These are phyloP conservation scores for Oreochromis niloticus DNA, from an alignment of 2,113 vertebrate species.

Conservation along the genomic window DNA sequence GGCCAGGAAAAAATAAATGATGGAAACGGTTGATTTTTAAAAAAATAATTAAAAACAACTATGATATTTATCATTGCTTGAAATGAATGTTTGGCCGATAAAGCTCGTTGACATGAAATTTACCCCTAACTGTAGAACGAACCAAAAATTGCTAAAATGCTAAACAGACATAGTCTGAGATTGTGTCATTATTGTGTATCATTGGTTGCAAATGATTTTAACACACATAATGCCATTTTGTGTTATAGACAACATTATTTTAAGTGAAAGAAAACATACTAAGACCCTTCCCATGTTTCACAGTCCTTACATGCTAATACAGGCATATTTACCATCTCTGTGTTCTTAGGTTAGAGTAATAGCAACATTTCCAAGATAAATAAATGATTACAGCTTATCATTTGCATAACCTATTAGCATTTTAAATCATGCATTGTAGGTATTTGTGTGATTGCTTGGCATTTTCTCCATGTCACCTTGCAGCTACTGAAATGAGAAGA, in stretches of 20 bases:
- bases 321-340: neutral
- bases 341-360: neutral
- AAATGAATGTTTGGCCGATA: neutral
- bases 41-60: fast-evolving
- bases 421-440: neutral
- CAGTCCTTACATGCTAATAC: neutral
- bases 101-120: neutral
- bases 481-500: neutral
- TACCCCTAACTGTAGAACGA: neutral
- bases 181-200: neutral
- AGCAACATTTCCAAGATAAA: neutral
- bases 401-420: neutral
- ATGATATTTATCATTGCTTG: neutral
- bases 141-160: neutral
- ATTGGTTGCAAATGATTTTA: neutral
- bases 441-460: neutral
- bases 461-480: neutral
- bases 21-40: fast-evolving
- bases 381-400: neutral
- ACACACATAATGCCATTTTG: fast-evolving
- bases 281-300: neutral
- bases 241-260: neutral
- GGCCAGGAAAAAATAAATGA: too few relatives aligned
- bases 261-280: neutral
- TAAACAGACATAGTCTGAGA: neutral